A percentile compares a stretch with the other conserved stretches of the same genome.
These are phyloP conservation scores for Siphamia tubifer DNA, from an alignment of 2,113 vertebrate genomes.

Conservation along the genomic window DNA sequence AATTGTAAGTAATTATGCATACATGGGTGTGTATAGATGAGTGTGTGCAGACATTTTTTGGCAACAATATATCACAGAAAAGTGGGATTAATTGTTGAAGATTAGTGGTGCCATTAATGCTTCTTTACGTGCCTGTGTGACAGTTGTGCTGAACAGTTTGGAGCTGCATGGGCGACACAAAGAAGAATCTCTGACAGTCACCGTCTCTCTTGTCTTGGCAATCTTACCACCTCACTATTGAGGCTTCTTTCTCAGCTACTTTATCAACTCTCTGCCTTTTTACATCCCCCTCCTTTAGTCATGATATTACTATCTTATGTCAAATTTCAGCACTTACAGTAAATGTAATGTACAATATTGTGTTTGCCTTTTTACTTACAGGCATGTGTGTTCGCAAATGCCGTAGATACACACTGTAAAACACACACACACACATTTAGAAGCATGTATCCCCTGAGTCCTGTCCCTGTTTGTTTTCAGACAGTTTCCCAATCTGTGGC, in stretches of 20 bases:
- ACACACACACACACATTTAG: slow-evolving; percentile 22
- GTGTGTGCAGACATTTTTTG: slow-evolving; percentile 11
- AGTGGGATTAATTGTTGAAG: slow-evolving; percentile 52
- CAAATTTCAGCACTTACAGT: neutral
- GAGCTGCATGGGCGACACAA: slow-evolving; percentile 38
- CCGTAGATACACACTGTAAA: neutral
- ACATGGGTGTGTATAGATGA: neutral
- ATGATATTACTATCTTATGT: neutral
- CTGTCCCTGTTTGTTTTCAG: slow-evolving; percentile 70
- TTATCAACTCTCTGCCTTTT: slow-evolving; percentile 18
- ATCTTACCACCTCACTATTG: slow-evolving; percentile 22
- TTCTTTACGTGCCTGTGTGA: slow-evolving; percentile 23
- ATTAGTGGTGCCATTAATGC: slow-evolving; percentile 54
- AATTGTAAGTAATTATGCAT: neutral
- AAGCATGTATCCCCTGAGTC: slow-evolving; percentile 54
- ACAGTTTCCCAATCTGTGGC: slow-evolving; percentile 27
- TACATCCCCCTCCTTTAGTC: slow-evolving; percentile 12
- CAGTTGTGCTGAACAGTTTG: slow-evolving; percentile 5
- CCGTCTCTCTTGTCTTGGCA: slow-evolving; percentile 22
- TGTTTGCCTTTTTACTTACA: slow-evolving; percentile 27
- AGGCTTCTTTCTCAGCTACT: slow-evolving; percentile 11
- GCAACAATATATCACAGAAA: slow-evolving; percentile 20
- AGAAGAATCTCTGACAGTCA: slow-evolving; percentile 30
- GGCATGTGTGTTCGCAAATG: slow-evolving; percentile 24
- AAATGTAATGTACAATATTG: neutral